Evolutionary conservation across 37 sponge, comb jelly and placozoan species (phyloP).

Genomic region (Oopsacas minuta): DNA sequence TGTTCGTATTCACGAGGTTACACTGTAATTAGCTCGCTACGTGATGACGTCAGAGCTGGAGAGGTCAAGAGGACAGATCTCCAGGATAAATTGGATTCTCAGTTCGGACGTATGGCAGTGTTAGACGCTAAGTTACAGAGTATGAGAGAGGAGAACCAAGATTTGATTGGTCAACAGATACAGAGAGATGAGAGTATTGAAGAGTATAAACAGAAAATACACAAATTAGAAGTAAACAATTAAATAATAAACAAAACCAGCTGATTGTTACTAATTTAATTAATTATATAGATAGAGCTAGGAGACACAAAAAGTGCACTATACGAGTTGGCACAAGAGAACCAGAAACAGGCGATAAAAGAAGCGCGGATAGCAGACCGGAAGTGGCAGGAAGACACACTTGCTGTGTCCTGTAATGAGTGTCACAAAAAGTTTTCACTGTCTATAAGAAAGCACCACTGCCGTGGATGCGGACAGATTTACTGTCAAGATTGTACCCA

Average conservation of each 20-base stretch:
- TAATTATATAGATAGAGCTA: neutral
- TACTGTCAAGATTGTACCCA: constrained; percentile 56
- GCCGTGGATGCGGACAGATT: constrained; percentile 64
- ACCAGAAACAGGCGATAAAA: neutral
- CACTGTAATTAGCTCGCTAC: neutral
- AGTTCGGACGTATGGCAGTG: constrained; percentile 2
- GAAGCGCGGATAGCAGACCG: neutral
- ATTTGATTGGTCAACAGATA: neutral
- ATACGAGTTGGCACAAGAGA: neutral
- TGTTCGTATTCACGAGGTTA: neutral
- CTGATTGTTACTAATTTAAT: too few relatives aligned
- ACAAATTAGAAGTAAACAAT: neutral
- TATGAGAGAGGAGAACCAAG: neutral
- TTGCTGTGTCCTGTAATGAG: neutral
- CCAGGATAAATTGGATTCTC: neutral
- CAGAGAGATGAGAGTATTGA: neutral
- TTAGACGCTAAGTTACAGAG: neutral
- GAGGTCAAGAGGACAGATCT: neutral
- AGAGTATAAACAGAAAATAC: neutral
- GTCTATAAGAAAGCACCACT: constrained; percentile 54
- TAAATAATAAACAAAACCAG: too few relatives aligned
- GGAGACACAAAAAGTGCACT: neutral
- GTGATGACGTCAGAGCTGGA: neutral
- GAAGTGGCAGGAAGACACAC: constrained; percentile 17
- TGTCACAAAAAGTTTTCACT: constrained; percentile 12